Evolutionary conservation across 1,140 invertebrate genomes (phyloP), one percentile per base, ranked within the genome.

Genomic region (Orius insidiosus): DNA sequence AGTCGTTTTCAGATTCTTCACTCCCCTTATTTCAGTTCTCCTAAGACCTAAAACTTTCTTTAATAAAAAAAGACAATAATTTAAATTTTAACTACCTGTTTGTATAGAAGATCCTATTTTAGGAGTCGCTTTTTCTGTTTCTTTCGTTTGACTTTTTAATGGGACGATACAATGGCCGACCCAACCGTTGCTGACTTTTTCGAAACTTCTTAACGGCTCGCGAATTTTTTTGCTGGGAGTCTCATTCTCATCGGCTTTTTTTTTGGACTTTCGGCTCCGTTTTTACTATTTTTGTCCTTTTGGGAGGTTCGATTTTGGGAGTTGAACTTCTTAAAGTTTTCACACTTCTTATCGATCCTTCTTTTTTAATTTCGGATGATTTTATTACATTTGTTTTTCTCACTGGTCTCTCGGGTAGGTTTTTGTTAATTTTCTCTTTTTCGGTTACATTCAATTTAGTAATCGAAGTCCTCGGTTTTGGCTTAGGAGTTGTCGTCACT

Each of bases 121-220:
- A n/a, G n/a, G n/a, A 24, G 3, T 11, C 38, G 5, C 14, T 6
- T 40, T 10, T 38, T 38, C 14, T 6, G 44, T 14, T n/a, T n/a
- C n/a, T n/a, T n/a, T n/a, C n/a, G n/a, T n/a, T n/a, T n/a, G n/a
- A 10, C 38, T 46, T 19, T 47, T 46, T 6, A 38, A 15, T 5
- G 44, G 39, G 10, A 46, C 49, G 9, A 49, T 43, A 19, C 34
- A 37, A 16, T 45, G 42, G 2, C 49, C 44, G 10, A 50, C 49
- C 49, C 49, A 50, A n/a, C 49, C 49, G 15, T 50, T 50, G 15
- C 43, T 46, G 2, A 50, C 44, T 31, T 50, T 50, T 16, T 50
- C 49, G 31, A 50, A 50, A 37, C 38, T 46, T 18, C 45, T 38
- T 14, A 50, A 34, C 5, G 49, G 49, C 31, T 50, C 49, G 18